Conservation (phyloP, 2,113 vertebrate genomes). For the Illadopsis cleaveri region DNA sequence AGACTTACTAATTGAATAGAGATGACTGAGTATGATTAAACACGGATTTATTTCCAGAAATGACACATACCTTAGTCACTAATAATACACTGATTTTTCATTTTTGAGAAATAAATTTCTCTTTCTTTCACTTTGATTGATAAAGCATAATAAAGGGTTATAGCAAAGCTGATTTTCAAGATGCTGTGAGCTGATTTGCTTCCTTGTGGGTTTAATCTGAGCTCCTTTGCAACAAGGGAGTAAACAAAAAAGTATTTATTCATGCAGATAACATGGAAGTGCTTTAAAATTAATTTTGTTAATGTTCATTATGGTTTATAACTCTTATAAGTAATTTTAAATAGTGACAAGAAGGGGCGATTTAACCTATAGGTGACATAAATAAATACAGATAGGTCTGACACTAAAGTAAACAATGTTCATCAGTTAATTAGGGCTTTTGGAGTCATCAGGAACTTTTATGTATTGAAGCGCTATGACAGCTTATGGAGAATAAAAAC, state of each 20-base stretch:
- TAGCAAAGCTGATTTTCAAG: neutral
- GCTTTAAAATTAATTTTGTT: neutral
- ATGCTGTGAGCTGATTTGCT: neutral
- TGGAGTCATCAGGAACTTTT: neutral
- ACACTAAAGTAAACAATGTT: neutral
- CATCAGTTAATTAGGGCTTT: neutral
- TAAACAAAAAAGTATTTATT: neutral
- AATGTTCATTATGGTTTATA: neutral
- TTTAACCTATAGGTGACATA: neutral
- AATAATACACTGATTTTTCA: neutral
- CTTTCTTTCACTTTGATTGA: neutral
- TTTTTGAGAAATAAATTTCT: neutral
- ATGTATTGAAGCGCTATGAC: neutral
- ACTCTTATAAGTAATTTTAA: neutral
- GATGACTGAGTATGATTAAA: neutral
- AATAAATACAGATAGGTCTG: neutral
- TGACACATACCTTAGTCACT: neutral
- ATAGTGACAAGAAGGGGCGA: rapidly evolving
- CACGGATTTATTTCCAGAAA: neutral
- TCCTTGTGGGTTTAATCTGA: neutral
- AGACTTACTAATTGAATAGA: neutral
- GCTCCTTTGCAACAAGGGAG: neutral
- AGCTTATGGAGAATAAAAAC: neutral
- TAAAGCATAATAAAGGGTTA: neutral
- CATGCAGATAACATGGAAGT: neutral